Percentiles rank a stretch among this genome's conserved stretches.
Evolutionary conservation across 2,113 vertebrate species (phyloP).

Genomic region (Tinamus guttatus): DNA sequence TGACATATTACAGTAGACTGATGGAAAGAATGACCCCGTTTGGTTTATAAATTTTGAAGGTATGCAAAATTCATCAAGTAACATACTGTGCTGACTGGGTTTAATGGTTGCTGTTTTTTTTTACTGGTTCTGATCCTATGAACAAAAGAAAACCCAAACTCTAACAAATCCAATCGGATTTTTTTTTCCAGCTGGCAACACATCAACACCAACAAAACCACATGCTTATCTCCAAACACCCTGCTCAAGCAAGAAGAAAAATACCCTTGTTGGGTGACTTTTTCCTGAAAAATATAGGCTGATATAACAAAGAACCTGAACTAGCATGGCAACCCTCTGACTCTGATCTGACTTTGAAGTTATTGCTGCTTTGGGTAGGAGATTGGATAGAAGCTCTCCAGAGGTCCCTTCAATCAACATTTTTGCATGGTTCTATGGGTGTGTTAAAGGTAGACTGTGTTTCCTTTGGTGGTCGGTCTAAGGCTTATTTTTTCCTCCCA

Average conservation of each 20-base stretch:
- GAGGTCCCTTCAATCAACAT: slow-evolving; percentile 21
- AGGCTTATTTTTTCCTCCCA: background rate
- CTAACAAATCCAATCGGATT: background rate
- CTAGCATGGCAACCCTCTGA: background rate
- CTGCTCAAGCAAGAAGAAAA: background rate
- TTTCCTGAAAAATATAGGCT: background rate
- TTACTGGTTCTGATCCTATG: background rate
- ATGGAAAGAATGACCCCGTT: background rate
- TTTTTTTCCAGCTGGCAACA: background rate
- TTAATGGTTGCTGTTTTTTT: slow-evolving; percentile 4
- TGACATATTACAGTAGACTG: background rate
- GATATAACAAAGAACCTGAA: background rate
- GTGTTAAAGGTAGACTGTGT: background rate
- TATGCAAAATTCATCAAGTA: background rate
- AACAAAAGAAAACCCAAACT: background rate
- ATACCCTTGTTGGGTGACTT: background rate
- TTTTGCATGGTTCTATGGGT: background rate
- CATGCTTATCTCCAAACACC: background rate
- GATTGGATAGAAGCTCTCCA: slow-evolving; percentile 25
- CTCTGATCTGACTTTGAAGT: background rate
- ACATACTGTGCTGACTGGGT: background rate
- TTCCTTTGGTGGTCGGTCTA: background rate
- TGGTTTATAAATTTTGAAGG: background rate
- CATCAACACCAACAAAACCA: background rate
- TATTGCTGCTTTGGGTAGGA: background rate